Base-by-base conservation (phyloP, 1,140 invertebrate genomes). In the Drosophila busckii region DNA sequence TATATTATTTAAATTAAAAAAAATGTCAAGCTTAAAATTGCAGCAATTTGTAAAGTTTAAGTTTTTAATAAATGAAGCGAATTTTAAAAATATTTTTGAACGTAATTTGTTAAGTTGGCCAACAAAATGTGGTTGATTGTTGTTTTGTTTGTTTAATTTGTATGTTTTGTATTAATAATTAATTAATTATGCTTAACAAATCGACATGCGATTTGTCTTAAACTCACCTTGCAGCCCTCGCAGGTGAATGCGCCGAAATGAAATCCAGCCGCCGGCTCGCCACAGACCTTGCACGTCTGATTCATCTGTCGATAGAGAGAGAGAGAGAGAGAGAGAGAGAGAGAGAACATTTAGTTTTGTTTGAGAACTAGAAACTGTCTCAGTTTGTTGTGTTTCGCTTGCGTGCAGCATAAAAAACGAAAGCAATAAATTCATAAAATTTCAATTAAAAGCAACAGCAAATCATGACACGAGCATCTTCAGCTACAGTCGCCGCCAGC, bases 201-300 rank as follows among this genome's bases (percentile, higher is more conserved):
- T 23, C 12, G n/a, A 40, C 3, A 25, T 41, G 8, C n/a, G n/a
- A 16, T 6, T 3, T 26, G 5, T 23, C 9, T 15, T 5, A 22
- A 70, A 85, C 84, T 87, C 40, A 96, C 94, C 93, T 96, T 96
- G 86, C 95, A 96, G 44, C 95, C 95, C 89, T 96, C 95, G 88
- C 95, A 96, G 7, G 95, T 96, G 80, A 96, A 95, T 28, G 94
- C 95, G 23, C 95, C 95, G 86, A 96, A 96, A 89, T 96, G 94
- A 88, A 95, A 96, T 42, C 95, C 95, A 46, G 94, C 94, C 29
- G 94, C 94, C 34, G 93, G 93, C 86, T 96, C 94, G 26, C 93
- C 92, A 88, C 95, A 96, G 46, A 96, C 95, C 88, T 93, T 93
- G 88, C 93, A 94, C 87, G 91, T 90, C 88, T 94, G 93, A 89